These are phyloP conservation scores for Automeris io DNA, from an alignment of 2,888 invertebrate genomes.

Conservation along the genomic window DNA sequence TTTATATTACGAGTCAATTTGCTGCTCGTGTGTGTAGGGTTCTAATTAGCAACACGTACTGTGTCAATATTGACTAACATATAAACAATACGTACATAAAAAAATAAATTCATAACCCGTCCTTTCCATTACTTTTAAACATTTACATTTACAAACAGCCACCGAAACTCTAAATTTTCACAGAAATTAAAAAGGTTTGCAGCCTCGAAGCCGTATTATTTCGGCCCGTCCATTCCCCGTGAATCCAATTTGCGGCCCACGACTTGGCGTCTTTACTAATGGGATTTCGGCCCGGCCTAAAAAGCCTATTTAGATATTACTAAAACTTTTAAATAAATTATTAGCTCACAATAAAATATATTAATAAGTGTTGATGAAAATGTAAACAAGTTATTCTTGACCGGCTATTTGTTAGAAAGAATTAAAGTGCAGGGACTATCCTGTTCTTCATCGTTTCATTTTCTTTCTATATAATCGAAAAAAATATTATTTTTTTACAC, in stretches of 20 bases:
- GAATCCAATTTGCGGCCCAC: slow-evolving; percentile 58
- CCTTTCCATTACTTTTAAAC: neutral
- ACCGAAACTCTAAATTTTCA: slow-evolving; percentile 16
- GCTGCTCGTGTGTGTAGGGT: too few species aligned
- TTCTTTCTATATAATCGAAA: too few species aligned
- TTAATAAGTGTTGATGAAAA: neutral
- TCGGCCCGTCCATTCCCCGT: slow-evolving; percentile 47
- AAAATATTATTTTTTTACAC: too few species aligned
- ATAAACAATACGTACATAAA: too few species aligned
- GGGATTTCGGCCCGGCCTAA: slow-evolving; percentile 53
- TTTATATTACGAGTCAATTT: too few species aligned
- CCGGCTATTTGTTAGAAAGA: too few species aligned
- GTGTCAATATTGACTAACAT: too few species aligned
- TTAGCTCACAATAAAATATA: slow-evolving; percentile 11
- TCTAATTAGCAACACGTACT: too few species aligned
- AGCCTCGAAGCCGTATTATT: slow-evolving; percentile 49
- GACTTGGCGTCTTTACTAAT: slow-evolving; percentile 53
- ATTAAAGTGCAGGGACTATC: too few species aligned
- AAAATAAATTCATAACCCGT: neutral
- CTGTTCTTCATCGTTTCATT: too few species aligned
- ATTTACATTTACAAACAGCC: neutral
- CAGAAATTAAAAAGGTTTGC: slow-evolving; percentile 47
- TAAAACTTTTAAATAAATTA: slow-evolving; percentile 31
- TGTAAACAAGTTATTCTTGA: neutral
- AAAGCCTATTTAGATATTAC: slow-evolving; percentile 52